phyloP scores from a whole-genome alignment of 1,140 invertebrate species.

The Drosophila sproati region DNA sequence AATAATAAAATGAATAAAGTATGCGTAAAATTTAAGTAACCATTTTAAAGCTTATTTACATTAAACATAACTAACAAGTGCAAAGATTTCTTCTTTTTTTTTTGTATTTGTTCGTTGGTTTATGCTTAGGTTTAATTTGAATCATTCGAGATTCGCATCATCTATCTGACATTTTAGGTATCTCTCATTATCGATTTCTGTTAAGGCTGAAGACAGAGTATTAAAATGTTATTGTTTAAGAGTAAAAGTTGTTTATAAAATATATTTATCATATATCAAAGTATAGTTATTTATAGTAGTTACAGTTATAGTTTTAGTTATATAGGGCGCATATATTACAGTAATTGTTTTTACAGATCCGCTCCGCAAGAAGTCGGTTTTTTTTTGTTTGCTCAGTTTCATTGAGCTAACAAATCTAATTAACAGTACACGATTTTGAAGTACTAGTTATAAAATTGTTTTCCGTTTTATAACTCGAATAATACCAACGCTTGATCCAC shows the following conservation, averaged over 20 bases:
- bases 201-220: slow-evolving; percentile 82
- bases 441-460: slow-evolving; percentile 23
- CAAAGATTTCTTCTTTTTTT: slow-evolving; percentile 17
- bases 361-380: slow-evolving; percentile 14
- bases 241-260: slow-evolving; percentile 83
- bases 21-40: slow-evolving; percentile 56
- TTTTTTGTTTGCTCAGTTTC: slow-evolving; percentile 12
- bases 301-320: slow-evolving; percentile 45
- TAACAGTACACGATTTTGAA: slow-evolving; percentile 43
- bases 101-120: slow-evolving; percentile 43
- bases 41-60: slow-evolving; percentile 76
- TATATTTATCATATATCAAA: slow-evolving; percentile 80
- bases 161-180: slow-evolving; percentile 42
- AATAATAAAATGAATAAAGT: slow-evolving; percentile 64
- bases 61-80: slow-evolving; percentile 74
- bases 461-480: slow-evolving; percentile 59
- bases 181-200: slow-evolving; percentile 33
- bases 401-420: slow-evolving; percentile 65
- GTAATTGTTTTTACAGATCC: slow-evolving; percentile 66
- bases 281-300: slow-evolving; percentile 54
- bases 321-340: slow-evolving; percentile 68
- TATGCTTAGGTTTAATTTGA: slow-evolving; percentile 45
- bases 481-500: slow-evolving; percentile 77
- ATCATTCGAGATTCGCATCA: slow-evolving; percentile 13
- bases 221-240: slow-evolving; percentile 75